Base-by-base conservation (phyloP, 2,888 invertebrate species). In the Steinernema scapterisci region DNA sequence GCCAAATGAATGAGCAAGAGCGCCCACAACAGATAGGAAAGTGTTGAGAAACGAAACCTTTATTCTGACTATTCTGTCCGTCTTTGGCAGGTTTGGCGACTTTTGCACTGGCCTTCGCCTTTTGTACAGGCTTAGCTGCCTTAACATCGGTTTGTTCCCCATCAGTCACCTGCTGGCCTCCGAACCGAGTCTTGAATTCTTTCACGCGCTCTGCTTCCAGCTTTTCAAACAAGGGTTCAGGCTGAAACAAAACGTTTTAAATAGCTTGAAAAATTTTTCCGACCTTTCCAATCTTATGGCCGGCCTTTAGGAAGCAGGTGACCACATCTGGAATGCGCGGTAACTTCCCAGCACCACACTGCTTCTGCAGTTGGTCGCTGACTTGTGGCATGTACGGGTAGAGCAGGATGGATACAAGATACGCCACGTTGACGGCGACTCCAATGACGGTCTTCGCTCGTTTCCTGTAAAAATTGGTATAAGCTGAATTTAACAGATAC, bases 311-410 rank as follows among this genome's bases (percentile, higher is more conserved):
- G 79, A 92, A 91, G 43, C 89, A 88, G 0, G 87, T 81, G 88
- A 89, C 88, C 31, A 83, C 78, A 1, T 85, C 78, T 9, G 85
- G 80, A 75, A 89, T 83, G 11, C 87, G 77, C 72, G 88, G 86
- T 63, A 85, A 73, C 16, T 78, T 54, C 21, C 78, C 75, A 5
- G 81, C 51, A n/a, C 80, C 82, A 70, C 85, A 85, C 74, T 85
- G 84, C 19, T 80, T 75, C 1, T 85, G 81, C 52, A 86, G 84
- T 3, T 79, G 43, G 16, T 70, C 46, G 43, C 72, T 74, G 0
- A 75, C 79, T 31, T 91, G 91, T 0, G 99, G 99, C 93, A 97
- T 94, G 89, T 93, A 97, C 0, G 99, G 97, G 75, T 92, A 92
- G 43, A 97, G 88, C 19, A 97, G 88, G 0, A 93, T 91, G 0